Evolutionary conservation across 1,140 invertebrate genomes (phyloP).

Genomic region (Geopemphigus sp.): DNA sequence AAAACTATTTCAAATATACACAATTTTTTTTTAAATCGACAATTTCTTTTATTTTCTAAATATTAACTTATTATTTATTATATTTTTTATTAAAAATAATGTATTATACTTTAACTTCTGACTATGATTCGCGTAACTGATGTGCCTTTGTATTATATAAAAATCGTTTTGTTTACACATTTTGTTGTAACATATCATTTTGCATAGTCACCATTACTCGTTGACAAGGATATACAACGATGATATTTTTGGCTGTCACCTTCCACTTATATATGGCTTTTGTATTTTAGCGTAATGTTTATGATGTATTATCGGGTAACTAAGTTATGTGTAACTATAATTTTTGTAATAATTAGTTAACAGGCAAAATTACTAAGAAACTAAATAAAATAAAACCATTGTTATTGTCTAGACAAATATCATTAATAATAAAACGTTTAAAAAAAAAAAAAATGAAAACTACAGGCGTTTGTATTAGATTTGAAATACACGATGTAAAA

Average conservation of each 20-base stretch:
- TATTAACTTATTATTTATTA: constrained; percentile 22
- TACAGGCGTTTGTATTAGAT: constrained; percentile 18
- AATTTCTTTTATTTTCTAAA: constrained; percentile 6
- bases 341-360: constrained; percentile 27
- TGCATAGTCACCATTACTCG: constrained; percentile 1
- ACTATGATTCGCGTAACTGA: constrained; percentile 44
- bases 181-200: constrained; percentile 44
- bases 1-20: neutral
- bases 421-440: neutral
- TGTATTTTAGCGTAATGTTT: constrained; percentile 33
- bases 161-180: constrained; percentile 36
- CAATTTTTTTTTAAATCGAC: neutral
- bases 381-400: constrained; percentile 15
- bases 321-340: constrained; percentile 33
- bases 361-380: neutral
- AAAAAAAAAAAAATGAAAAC: no score
- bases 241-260: neutral
- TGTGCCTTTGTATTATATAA: constrained; percentile 45
- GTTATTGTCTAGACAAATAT: constrained; percentile 46
- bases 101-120: constrained; percentile 34
- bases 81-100: constrained; percentile 17
- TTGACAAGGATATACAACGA: neutral
- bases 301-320: constrained; percentile 39
- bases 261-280: constrained; percentile 11
- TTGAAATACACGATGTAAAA: constrained; percentile 39